phyloP scores from a whole-genome alignment of 2,888 invertebrate species.

The Sarcophaga variegata region DNA sequence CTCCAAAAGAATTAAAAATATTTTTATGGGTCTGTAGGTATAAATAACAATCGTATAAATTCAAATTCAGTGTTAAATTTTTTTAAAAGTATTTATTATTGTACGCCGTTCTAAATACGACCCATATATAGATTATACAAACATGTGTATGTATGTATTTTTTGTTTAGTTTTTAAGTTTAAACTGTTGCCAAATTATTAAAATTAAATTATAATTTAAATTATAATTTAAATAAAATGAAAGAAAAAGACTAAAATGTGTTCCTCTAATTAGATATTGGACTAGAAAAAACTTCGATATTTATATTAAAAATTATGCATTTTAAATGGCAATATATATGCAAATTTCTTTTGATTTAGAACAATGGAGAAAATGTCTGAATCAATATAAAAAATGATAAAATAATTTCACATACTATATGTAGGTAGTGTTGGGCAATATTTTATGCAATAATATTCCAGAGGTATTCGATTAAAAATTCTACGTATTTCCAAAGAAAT shows the following conservation, averaged over 20 bases:
- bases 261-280: neutral
- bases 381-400: too few species aligned
- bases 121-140: neutral
- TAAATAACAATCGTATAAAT: neutral
- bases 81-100: neutral
- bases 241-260: constrained; percentile 16
- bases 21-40: neutral
- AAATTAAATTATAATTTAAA: constrained; percentile 62
- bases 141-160: constrained; percentile 5
- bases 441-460: too few species aligned
- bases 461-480: too few species aligned
- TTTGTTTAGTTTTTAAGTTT: constrained; percentile 76
- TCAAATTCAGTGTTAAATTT: neutral
- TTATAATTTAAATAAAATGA: constrained; percentile 30
- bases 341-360: too few species aligned
- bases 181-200: constrained; percentile 78
- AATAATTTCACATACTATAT: too few species aligned
- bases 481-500: too few species aligned
- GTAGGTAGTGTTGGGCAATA: too few species aligned
- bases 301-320: too few species aligned
- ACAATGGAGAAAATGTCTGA: too few species aligned
- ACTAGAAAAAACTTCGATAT: too few species aligned
- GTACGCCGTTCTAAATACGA: neutral
- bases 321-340: too few species aligned
- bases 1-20: neutral